A percentile compares a stretch with the other conserved stretches of the same genome.
phyloP scores from a whole-genome alignment of 1,140 invertebrate genomes.

The Drosophila parvula region DNA sequence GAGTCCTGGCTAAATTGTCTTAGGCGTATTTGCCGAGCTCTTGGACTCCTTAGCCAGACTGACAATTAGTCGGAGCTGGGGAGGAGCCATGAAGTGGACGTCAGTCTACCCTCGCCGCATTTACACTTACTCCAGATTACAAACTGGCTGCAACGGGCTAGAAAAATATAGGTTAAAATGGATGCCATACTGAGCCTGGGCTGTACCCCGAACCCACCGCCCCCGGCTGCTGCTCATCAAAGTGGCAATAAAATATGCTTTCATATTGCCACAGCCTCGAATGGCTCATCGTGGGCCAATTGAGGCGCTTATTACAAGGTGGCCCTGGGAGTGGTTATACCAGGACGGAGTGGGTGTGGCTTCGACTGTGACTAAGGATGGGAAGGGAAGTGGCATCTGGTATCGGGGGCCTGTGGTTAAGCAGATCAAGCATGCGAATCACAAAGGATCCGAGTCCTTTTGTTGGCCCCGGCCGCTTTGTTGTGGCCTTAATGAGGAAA shows the following conservation, averaged over 20 bases:
- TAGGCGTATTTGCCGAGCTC: conserved; percentile 73
- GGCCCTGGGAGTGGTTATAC: conserved; percentile 1
- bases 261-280: conserved; percentile 52
- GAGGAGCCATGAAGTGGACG: conserved; percentile 41
- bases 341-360: neutral
- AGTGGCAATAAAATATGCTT: conserved; percentile 78
- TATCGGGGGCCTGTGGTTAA: conserved; percentile 47
- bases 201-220: no score
- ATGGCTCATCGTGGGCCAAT: conserved; percentile 57
- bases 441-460: conserved; percentile 33
- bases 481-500: conserved; percentile 79
- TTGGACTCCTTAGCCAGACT: conserved; percentile 49
- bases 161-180: conserved; percentile 73
- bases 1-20: conserved; percentile 61
- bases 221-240: conserved; percentile 55
- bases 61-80: conserved; percentile 69
- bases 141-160: conserved; percentile 40
- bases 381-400: conserved; percentile 6
- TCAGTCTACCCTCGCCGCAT: conserved; percentile 8
- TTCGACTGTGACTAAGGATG: no score
- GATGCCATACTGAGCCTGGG: conserved; percentile 5
- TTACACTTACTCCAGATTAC: conserved; percentile 52
- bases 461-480: conserved; percentile 51
- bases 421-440: conserved; percentile 64
- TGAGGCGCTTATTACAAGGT: conserved; percentile 64